These are phyloP conservation scores for Achroia grisella DNA, from an alignment of 1,140 invertebrate genomes.

Conservation along the genomic window DNA sequence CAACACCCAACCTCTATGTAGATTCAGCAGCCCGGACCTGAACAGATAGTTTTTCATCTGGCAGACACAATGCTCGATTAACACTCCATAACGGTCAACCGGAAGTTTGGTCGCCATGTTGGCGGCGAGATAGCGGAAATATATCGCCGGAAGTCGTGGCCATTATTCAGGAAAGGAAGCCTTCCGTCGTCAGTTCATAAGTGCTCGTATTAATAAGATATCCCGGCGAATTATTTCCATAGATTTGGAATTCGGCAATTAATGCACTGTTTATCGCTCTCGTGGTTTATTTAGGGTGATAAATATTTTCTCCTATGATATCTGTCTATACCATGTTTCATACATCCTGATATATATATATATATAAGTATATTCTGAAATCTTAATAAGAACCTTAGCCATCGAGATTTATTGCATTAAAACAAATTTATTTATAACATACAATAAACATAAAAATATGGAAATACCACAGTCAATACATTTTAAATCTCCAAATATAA, in stretches of 20 bases:
- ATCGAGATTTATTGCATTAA: too few relatives aligned
- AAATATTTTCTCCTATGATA: too few relatives aligned
- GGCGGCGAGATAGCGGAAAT: slow-evolving; percentile 67
- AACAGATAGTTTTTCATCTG: slow-evolving; percentile 59
- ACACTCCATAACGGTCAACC: slow-evolving; percentile 64
- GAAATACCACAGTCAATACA: too few relatives aligned
- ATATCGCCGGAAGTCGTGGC: slow-evolving; percentile 62
- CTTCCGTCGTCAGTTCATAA: slow-evolving; percentile 62
- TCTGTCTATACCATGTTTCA: too few relatives aligned
- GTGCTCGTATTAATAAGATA: slow-evolving; percentile 47
- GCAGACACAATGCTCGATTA: slow-evolving; percentile 63
- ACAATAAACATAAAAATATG: too few relatives aligned
- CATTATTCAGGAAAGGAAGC: slow-evolving; percentile 65
- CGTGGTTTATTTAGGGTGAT: too few relatives aligned
- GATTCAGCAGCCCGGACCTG: slow-evolving; percentile 17
- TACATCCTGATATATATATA: too few relatives aligned
- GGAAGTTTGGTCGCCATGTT: slow-evolving; percentile 57
- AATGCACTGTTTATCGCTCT: slow-evolving; percentile 3
- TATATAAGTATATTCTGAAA: too few relatives aligned
- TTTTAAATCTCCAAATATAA: too few relatives aligned
- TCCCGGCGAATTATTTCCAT: background rate
- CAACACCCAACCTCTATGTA: slow-evolving; percentile 8
- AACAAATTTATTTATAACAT: too few relatives aligned
- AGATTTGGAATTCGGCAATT: slow-evolving; percentile 1
- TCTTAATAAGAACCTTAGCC: too few relatives aligned